phyloP scores from a whole-genome alignment of 2,888 invertebrate genomes.

The Acleris emargana region DNA sequence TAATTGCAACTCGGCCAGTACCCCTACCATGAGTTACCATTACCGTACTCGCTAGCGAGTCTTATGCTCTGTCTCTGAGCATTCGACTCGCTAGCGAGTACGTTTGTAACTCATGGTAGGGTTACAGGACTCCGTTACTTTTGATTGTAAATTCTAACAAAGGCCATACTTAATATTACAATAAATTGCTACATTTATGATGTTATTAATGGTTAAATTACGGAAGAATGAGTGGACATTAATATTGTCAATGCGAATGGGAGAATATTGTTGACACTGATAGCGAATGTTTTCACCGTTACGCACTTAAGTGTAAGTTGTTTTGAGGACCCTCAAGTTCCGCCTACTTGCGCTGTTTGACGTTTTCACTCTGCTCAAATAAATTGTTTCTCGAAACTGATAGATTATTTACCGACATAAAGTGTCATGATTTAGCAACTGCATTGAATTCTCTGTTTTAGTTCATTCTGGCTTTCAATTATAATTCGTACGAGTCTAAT shows the following conservation, averaged over 20 bases:
- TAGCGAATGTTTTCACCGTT: slow-evolving; percentile 48
- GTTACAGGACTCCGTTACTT: slow-evolving; percentile 13
- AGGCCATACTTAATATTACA: slow-evolving; percentile 22
- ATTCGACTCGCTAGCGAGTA: no score
- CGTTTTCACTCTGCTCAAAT: slow-evolving; percentile 7
- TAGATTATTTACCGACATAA: no score
- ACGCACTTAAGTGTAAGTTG: slow-evolving; percentile 39
- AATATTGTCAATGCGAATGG: slow-evolving; percentile 40
- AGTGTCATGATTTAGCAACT: background rate
- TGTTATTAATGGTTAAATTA: slow-evolving; percentile 32
- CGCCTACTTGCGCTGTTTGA: slow-evolving; percentile 25
- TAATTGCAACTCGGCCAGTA: slow-evolving; percentile 31
- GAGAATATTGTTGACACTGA: slow-evolving; percentile 46
- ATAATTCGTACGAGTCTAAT: no score
- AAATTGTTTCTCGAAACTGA: no score
- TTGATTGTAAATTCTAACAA: slow-evolving; percentile 21
- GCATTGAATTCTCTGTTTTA: background rate
- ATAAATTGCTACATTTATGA: slow-evolving; percentile 27
- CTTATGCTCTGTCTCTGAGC: no score
- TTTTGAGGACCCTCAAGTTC: slow-evolving; percentile 42
- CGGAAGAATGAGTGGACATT: slow-evolving; percentile 26
- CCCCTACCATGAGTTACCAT: no score
- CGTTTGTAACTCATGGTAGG: no score
- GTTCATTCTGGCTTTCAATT: no score
- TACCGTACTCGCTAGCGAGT: no score